phyloP scores from a whole-genome alignment of 53 echinoderm and acorn worm species.

The Arbacia lixula region DNA sequence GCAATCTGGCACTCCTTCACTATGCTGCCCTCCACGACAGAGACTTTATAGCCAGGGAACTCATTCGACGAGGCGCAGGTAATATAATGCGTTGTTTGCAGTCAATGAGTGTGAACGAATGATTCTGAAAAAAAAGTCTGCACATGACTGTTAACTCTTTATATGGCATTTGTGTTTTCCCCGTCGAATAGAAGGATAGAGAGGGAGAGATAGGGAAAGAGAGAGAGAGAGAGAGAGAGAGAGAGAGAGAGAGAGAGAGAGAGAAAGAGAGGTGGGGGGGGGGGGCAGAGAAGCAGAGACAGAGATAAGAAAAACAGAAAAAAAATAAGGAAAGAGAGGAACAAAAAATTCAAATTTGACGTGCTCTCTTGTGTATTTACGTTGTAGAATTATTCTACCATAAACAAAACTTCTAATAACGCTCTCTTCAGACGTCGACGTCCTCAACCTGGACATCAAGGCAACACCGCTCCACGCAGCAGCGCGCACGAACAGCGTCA shows the following conservation, averaged over 20 bases:
- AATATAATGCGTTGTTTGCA: not conserved
- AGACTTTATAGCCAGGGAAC: constrained; percentile 4
- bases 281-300: too few relatives aligned
- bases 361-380: not conserved
- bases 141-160: too few relatives aligned
- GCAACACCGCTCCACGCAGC: constrained; percentile 73
- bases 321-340: too few relatives aligned
- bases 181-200: too few relatives aligned
- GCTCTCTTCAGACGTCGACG: not conserved
- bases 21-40: constrained; percentile 9
- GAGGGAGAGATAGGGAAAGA: too few relatives aligned
- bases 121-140: too few relatives aligned
- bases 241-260: too few relatives aligned
- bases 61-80: constrained; percentile 5
- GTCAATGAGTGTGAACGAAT: too few relatives aligned
- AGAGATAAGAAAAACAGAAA: too few relatives aligned
- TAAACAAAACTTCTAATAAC: not conserved
- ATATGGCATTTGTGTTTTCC: too few relatives aligned
- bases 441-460: constrained; percentile 8
- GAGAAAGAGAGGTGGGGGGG: too few relatives aligned
- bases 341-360: not conserved
- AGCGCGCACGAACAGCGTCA: constrained; percentile 48
- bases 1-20: constrained; percentile 11
- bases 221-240: too few relatives aligned
- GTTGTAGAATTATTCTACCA: not conserved